These are phyloP conservation scores for Cladorhizidae sp. DNA, from an alignment of 37 sponge, comb jelly and placozoan genomes.

Conservation along the genomic window DNA sequence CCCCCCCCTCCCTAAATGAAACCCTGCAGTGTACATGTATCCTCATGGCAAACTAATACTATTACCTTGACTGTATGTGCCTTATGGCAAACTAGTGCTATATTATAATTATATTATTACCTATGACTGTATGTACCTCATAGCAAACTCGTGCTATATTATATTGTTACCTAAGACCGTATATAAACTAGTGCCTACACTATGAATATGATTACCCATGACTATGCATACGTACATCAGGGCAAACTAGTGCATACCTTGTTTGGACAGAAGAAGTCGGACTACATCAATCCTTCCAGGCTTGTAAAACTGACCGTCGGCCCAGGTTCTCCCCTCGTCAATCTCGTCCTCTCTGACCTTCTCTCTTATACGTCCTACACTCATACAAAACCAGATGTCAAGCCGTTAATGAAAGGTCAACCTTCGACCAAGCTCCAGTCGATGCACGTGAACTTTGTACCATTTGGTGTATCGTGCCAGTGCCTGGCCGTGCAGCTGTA, in stretches of 20 bases:
- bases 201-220: too few species aligned
- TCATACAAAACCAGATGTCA: conserved; percentile 13
- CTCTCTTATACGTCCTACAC: conserved; percentile 25
- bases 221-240: too few species aligned
- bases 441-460: conserved; percentile 44
- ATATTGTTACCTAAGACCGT: too few species aligned
- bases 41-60: too few species aligned
- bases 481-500: conserved; percentile 45
- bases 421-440: neutral
- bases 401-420: neutral
- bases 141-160: too few species aligned
- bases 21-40: too few species aligned
- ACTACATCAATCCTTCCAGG: neutral
- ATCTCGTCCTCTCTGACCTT: conserved; percentile 31
- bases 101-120: too few species aligned
- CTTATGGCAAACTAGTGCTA: too few species aligned
- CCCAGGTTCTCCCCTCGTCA: conserved; percentile 18
- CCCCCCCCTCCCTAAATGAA: too few species aligned
- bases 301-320: neutral
- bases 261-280: conserved; percentile 11
- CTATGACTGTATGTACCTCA: too few species aligned
- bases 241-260: conserved; percentile 2
- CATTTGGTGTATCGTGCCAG: conserved; percentile 40
- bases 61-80: too few species aligned
- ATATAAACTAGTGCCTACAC: too few species aligned